Evolutionary conservation across 1,140 invertebrate genomes (phyloP).

Genomic region (Drosophila mojavensis): DNA sequence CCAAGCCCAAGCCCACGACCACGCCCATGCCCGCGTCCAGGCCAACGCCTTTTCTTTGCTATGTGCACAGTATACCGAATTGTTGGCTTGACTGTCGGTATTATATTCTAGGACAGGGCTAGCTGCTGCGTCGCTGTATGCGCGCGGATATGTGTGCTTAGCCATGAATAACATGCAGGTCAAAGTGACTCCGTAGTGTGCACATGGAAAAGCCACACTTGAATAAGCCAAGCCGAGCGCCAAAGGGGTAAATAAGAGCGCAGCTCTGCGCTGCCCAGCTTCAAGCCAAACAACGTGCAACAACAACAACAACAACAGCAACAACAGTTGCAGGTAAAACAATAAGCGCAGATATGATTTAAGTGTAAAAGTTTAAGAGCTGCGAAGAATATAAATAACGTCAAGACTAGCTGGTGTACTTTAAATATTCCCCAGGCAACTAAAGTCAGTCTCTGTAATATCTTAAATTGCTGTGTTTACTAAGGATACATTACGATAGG

Average conservation of each 20-base stretch:
- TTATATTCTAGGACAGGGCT: slow-evolving; percentile 17
- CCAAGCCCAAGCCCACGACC: slow-evolving; percentile 8
- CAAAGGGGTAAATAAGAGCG: slow-evolving; percentile 77
- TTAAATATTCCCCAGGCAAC: slow-evolving; percentile 1
- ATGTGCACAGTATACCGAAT: slow-evolving; percentile 73
- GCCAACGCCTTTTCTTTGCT: slow-evolving; percentile 44
- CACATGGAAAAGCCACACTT: slow-evolving; percentile 64
- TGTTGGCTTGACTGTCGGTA: slow-evolving; percentile 67
- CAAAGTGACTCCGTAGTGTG: slow-evolving; percentile 63
- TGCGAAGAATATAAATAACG: slow-evolving; percentile 29
- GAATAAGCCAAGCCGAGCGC: slow-evolving; percentile 74
- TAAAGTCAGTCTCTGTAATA: neutral
- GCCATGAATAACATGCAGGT: slow-evolving; percentile 80
- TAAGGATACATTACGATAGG: no score
- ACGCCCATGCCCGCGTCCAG: slow-evolving; percentile 28
- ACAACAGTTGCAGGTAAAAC: slow-evolving; percentile 48
- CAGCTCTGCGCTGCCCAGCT: slow-evolving; percentile 57
- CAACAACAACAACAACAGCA: slow-evolving; percentile 1
- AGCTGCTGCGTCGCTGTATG: slow-evolving; percentile 5
- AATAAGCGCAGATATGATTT: slow-evolving; percentile 72
- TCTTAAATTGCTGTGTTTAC: no score
- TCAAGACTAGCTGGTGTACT: neutral
- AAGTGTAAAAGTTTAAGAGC: slow-evolving; percentile 63
- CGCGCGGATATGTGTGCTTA: slow-evolving; percentile 47
- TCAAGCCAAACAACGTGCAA: slow-evolving; percentile 39